phyloP scores from a whole-genome alignment of 2,888 invertebrate species.

The Molorchus minor region DNA sequence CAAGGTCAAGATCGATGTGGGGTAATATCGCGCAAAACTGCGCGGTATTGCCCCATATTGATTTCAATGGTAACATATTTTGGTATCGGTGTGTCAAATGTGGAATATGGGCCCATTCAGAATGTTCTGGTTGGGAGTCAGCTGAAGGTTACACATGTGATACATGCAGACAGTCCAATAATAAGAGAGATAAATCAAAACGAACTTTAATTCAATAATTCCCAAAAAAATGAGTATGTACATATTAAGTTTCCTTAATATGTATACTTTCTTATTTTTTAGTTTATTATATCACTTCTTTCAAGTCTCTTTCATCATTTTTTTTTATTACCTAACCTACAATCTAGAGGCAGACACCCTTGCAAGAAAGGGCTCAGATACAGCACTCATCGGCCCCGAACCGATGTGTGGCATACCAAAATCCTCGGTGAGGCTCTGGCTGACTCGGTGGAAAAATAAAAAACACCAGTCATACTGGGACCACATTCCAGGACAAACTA shows the following conservation, averaged over 20 bases:
- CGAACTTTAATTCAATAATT: slow-evolving; percentile 19
- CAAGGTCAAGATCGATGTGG: background rate
- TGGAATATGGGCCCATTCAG: slow-evolving; percentile 32
- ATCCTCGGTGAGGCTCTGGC: too few species aligned
- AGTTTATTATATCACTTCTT: slow-evolving; percentile 3
- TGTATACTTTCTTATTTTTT: background rate
- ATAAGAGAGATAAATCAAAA: slow-evolving; percentile 5
- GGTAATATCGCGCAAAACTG: background rate
- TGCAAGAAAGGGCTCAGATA: too few species aligned
- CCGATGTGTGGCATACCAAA: too few species aligned
- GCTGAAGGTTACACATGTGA: slow-evolving; percentile 32
- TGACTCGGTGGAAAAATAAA: too few species aligned
- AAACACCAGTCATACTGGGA: too few species aligned
- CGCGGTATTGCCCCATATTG: background rate
- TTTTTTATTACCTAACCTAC: background rate
- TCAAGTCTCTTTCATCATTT: background rate
- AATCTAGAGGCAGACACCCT: too few species aligned
- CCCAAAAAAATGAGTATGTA: background rate
- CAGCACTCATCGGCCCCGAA: too few species aligned
- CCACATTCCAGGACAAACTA: too few species aligned
- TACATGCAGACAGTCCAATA: slow-evolving; percentile 16
- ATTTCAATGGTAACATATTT: slow-evolving; percentile 2
- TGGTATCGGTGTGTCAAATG: slow-evolving; percentile 35
- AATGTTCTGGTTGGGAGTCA: slow-evolving; percentile 34
- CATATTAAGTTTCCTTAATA: background rate